A percentile compares a stretch with the other conserved stretches of the same genome.
Conservation (phyloP, 2,888 invertebrate species). For the Vanessa cardui region DNA sequence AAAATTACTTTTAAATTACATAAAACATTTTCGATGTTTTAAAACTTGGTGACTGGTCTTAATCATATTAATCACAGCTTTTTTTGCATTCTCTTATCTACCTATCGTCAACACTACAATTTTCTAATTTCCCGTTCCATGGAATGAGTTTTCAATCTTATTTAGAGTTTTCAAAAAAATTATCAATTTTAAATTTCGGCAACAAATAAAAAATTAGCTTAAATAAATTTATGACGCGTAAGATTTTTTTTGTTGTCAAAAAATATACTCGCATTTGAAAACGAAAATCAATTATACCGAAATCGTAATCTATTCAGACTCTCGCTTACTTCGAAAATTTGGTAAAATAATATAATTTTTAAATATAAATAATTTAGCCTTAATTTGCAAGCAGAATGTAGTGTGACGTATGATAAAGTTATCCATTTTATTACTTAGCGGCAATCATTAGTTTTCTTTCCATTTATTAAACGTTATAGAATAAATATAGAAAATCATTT, state of each 20-base stretch:
- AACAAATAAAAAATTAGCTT: not conserved
- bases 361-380: conserved; percentile 26
- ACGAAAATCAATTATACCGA: conserved; percentile 26
- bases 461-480: conserved; percentile 48
- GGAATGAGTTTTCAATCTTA: conserved; percentile 74
- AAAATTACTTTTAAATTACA: conserved; percentile 73
- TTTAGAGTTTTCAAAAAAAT: conserved; percentile 41
- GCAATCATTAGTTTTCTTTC: conserved; percentile 50
- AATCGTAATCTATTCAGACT: conserved; percentile 39
- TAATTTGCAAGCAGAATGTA: conserved; percentile 39
- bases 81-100: conserved; percentile 77
- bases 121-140: conserved; percentile 68
- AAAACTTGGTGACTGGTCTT: conserved; percentile 82
- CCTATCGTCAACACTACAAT: conserved; percentile 76
- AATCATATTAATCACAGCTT: conserved; percentile 82
- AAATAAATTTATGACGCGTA: conserved; percentile 8
- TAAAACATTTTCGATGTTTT: conserved; percentile 82
- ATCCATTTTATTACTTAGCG: conserved; percentile 50
- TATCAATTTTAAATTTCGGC: conserved; percentile 13
- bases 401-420: conserved; percentile 49
- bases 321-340: conserved; percentile 31
- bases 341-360: conserved; percentile 29
- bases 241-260: conserved; percentile 10
- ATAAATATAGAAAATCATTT: conserved; percentile 73
- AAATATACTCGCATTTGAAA: conserved; percentile 22